phyloP scores from a whole-genome alignment of 2,888 invertebrate genomes.

The Platyscelio sp. region DNA sequence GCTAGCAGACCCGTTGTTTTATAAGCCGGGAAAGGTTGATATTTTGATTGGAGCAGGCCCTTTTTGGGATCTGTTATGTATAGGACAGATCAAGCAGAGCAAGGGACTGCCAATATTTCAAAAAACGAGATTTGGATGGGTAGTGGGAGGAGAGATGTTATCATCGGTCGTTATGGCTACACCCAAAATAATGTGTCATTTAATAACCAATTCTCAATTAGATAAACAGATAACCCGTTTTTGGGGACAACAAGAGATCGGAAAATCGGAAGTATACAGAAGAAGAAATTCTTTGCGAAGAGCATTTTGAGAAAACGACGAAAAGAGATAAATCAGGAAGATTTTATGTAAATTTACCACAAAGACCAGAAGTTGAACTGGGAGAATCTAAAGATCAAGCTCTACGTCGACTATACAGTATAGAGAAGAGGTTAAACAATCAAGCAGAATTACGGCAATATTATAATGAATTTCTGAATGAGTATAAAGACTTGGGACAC shows the following conservation, averaged over 20 bases:
- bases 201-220: background rate
- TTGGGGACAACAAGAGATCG: background rate
- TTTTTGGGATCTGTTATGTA: slow-evolving; percentile 31
- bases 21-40: slow-evolving; percentile 29
- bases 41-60: slow-evolving; percentile 35
- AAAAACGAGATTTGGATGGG: background rate
- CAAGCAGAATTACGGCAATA: background rate
- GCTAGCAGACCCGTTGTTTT: slow-evolving; percentile 22
- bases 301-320: background rate
- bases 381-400: slow-evolving; percentile 6
- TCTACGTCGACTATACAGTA: background rate
- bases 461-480: background rate
- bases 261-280: background rate
- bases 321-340: background rate
- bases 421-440: background rate
- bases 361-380: background rate
- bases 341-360: background rate
- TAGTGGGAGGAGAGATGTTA: background rate
- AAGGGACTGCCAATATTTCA: background rate
- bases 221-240: background rate
- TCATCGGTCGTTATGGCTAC: background rate
- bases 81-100: background rate
- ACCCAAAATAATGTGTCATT: background rate
- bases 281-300: background rate
- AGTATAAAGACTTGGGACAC: background rate